phyloP scores from a whole-genome alignment of 2,113 vertebrate species.

The Perca fluviatilis region DNA sequence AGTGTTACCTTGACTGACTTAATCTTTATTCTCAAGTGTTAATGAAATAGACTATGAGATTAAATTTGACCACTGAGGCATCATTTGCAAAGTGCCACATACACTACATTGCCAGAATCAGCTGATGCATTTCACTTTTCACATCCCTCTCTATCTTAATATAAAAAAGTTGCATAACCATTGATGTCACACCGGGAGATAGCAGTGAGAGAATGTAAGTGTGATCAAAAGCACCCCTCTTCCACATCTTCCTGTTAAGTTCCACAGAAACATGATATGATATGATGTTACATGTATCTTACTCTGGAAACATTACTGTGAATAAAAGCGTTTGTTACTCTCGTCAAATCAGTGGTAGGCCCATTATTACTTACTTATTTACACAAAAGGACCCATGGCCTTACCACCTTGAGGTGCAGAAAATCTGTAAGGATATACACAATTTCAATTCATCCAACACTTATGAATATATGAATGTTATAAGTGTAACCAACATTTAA shows the following conservation, averaged over 20 bases:
- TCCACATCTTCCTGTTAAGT: not conserved
- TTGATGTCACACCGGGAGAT: conserved; percentile 1
- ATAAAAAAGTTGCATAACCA: not conserved
- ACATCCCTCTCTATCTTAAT: conserved; percentile 5
- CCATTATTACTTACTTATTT: not conserved
- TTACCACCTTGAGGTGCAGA: not conserved
- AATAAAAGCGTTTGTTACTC: not conserved
- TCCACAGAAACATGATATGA: not conserved
- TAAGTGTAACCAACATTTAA: not conserved
- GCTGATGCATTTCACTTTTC: not conserved
- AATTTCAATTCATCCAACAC: not conserved
- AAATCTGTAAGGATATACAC: not conserved
- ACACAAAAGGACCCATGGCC: not conserved
- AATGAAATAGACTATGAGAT: not conserved
- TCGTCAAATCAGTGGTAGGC: not conserved
- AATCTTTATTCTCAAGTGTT: not conserved
- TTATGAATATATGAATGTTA: not conserved
- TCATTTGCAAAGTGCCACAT: not conserved
- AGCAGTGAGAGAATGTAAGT: not conserved
- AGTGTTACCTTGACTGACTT: too few relatives aligned
- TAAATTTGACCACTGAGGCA: not conserved
- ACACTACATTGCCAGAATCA: not conserved
- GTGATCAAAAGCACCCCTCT: conserved; percentile 6
- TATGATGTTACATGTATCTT: not conserved
- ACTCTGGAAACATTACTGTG: not conserved